phyloP scores from a whole-genome alignment of 1,140 invertebrate species.

The Drosophila asahinai region DNA sequence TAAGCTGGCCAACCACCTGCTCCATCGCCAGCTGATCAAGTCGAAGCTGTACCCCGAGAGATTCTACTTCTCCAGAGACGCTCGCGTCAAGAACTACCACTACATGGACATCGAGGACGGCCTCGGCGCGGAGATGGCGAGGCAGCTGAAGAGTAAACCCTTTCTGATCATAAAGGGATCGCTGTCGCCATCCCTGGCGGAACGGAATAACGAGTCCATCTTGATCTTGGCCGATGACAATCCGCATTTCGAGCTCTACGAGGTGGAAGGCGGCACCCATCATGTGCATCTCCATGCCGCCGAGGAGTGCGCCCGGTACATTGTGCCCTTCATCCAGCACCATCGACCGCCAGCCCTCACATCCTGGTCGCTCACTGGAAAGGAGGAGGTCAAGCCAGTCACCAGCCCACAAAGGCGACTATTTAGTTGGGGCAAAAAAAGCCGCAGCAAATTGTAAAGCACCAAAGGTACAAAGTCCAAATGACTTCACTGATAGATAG shows the following conservation, averaged over 20 bases:
- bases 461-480: slow-evolving; percentile 1
- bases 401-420: slow-evolving; percentile 15
- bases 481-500: neutral
- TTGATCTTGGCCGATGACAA: slow-evolving; percentile 86
- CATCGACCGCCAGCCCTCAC: slow-evolving; percentile 46
- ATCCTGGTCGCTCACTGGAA: slow-evolving; percentile 41
- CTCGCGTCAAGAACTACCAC: slow-evolving; percentile 85
- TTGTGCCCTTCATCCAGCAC: slow-evolving; percentile 86
- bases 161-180: slow-evolving; percentile 68
- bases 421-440: slow-evolving; percentile 19
- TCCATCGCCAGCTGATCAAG: slow-evolving; percentile 86
- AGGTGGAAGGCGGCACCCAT: slow-evolving; percentile 86
- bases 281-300: slow-evolving; percentile 89
- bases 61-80: slow-evolving; percentile 88
- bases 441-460: slow-evolving; percentile 33
- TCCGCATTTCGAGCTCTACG: slow-evolving; percentile 87
- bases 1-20: slow-evolving; percentile 86
- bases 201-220: slow-evolving; percentile 77
- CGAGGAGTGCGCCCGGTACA: slow-evolving; percentile 86
- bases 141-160: slow-evolving; percentile 54
- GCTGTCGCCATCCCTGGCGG: slow-evolving; percentile 16
- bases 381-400: slow-evolving; percentile 2
- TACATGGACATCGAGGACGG: slow-evolving; percentile 20
- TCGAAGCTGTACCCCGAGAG: slow-evolving; percentile 86
- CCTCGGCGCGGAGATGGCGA: slow-evolving; percentile 43